phyloP scores from a whole-genome alignment of 2,888 invertebrate species.

The Tryphoninae sp. region DNA sequence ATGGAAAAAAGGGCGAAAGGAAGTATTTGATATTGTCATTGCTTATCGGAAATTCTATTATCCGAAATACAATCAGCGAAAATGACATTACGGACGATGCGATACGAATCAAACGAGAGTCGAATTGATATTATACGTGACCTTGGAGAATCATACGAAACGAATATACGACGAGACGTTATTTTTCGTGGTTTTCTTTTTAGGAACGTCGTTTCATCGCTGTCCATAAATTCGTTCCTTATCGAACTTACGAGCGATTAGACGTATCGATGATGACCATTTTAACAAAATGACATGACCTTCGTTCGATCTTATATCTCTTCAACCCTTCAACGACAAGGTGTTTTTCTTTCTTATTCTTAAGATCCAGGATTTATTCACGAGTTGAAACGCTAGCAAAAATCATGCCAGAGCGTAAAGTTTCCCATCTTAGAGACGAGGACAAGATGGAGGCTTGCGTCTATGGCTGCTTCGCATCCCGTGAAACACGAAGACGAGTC shows the following conservation, averaged over 20 bases:
- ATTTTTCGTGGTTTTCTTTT: neutral
- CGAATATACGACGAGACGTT: neutral
- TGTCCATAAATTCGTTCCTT: neutral
- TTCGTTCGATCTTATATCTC: slow-evolving; percentile 13
- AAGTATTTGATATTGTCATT: slow-evolving; percentile 21
- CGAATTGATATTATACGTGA: slow-evolving; percentile 5
- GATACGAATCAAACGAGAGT: slow-evolving; percentile 13
- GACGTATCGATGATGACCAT: no score
- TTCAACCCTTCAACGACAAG: neutral
- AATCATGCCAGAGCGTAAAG: no score
- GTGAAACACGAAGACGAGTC: slow-evolving; percentile 51
- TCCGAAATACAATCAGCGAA: slow-evolving; percentile 6
- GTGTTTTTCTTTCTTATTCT: no score
- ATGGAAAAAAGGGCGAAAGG: neutral
- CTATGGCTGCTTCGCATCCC: slow-evolving; percentile 31
- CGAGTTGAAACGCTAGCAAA: no score
- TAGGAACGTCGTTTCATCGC: neutral
- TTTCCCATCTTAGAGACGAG: slow-evolving; percentile 14
- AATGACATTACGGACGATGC: neutral
- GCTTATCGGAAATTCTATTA: slow-evolving; percentile 34
- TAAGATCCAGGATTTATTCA: no score
- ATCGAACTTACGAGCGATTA: no score
- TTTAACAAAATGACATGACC: neutral
- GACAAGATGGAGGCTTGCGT: slow-evolving; percentile 63
- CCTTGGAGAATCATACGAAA: neutral